Conservation (phyloP, 2,113 vertebrate species). For the Corvus cornix region DNA sequence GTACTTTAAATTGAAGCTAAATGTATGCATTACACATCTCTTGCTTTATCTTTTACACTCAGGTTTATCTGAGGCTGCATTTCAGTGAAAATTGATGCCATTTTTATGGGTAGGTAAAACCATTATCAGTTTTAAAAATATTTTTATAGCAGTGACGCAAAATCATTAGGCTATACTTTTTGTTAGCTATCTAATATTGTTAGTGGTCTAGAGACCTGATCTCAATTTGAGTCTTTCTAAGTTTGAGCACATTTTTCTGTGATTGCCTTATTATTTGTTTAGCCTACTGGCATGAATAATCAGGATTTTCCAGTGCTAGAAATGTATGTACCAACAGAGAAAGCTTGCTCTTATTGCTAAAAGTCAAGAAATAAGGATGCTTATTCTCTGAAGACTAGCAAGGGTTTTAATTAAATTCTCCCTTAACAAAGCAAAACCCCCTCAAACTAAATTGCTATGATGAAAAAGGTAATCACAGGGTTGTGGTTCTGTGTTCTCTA, state of each 20-base stretch:
- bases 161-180: background rate
- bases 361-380: background rate
- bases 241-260: background rate
- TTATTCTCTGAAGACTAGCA: background rate
- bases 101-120: background rate
- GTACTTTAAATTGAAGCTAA: background rate
- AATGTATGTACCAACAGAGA: background rate
- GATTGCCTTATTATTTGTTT: slow-evolving; percentile 21
- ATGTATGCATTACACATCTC: background rate
- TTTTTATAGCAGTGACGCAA: background rate
- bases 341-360: background rate
- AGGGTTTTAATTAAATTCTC: slow-evolving; percentile 21
- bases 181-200: background rate
- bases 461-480: background rate
- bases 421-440: background rate
- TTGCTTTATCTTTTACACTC: background rate
- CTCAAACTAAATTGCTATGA: background rate
- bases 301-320: background rate
- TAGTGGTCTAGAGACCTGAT: background rate
- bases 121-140: background rate
- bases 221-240: background rate
- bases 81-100: background rate
- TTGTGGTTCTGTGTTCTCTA: background rate
- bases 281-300: background rate
- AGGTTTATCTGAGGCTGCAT: background rate